Percentiles rank a stretch among this genome's conserved stretches.
phyloP scores from a whole-genome alignment of 2,113 vertebrate species.

The Microtus richardsoni region DNA sequence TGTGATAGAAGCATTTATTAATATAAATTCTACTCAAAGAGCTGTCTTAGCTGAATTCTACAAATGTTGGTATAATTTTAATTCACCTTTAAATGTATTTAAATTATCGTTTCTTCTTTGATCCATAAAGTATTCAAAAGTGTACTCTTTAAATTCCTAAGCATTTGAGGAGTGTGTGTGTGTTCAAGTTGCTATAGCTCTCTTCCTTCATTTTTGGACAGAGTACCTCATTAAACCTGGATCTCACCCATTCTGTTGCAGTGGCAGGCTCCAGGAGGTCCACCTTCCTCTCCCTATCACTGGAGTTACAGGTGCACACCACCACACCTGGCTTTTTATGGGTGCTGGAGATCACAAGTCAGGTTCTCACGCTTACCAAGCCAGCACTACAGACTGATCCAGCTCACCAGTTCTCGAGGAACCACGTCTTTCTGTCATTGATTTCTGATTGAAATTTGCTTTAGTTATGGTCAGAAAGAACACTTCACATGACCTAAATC shows the following conservation, averaged over 20 bases:
- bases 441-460: not conserved
- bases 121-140: not conserved
- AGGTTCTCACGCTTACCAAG: not conserved
- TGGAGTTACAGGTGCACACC: too few species aligned
- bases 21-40: not conserved
- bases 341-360: not conserved
- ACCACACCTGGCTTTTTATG: not conserved
- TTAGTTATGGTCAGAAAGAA: not conserved
- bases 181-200: not conserved
- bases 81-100: not conserved
- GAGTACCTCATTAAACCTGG: not conserved
- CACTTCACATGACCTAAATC: not conserved
- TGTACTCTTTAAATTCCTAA: not conserved
- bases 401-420: too few species aligned
- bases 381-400: not conserved
- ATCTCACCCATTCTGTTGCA: not conserved
- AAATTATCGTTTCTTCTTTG: not conserved
- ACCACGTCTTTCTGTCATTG: not conserved
- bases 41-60: not conserved
- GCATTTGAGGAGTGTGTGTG: not conserved
- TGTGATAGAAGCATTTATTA: not conserved
- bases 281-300: not conserved
- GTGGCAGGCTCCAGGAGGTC: not conserved
- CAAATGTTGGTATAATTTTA: not conserved
- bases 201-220: not conserved